These are phyloP conservation scores for Miniopterus natalensis DNA, from an alignment of 2,113 vertebrate genomes.

Conservation along the genomic window DNA sequence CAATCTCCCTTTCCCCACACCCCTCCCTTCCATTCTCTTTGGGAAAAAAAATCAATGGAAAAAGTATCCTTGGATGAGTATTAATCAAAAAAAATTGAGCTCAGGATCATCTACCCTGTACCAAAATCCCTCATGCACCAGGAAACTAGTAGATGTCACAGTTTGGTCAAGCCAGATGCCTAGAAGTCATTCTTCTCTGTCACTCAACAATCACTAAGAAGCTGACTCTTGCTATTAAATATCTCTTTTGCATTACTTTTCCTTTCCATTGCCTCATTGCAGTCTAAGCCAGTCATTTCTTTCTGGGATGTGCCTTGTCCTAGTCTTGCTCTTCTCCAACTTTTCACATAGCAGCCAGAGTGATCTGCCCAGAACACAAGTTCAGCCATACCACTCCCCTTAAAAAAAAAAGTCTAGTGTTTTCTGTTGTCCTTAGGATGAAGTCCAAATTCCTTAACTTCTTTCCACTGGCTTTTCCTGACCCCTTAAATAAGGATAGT, in stretches of 20 bases:
- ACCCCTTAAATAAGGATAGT: neutral
- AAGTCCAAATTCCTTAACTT: neutral
- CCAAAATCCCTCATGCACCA: neutral
- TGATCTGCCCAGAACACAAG: constrained; percentile 16
- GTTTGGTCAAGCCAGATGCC: neutral
- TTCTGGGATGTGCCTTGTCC: neutral
- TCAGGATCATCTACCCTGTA: neutral
- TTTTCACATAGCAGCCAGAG: neutral
- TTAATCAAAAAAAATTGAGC: neutral
- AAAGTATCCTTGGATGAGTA: too few relatives aligned
- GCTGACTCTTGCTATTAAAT: neutral
- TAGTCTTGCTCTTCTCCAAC: neutral
- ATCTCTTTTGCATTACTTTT: neutral
- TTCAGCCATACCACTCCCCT: neutral
- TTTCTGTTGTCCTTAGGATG: constrained; percentile 9
- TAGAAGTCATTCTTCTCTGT: neutral
- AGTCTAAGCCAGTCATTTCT: neutral
- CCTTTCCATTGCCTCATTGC: neutral
- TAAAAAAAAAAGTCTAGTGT: neutral
- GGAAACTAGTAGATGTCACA: constrained; percentile 12
- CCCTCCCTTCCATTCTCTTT: too few relatives aligned
- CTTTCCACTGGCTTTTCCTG: constrained; percentile 14
- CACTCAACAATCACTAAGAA: neutral
- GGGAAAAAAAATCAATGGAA: too few relatives aligned
- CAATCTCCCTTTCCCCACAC: too few relatives aligned